Conservation (phyloP, 2,113 vertebrate genomes). For the Rhinopomastus cyanomelas region DNA sequence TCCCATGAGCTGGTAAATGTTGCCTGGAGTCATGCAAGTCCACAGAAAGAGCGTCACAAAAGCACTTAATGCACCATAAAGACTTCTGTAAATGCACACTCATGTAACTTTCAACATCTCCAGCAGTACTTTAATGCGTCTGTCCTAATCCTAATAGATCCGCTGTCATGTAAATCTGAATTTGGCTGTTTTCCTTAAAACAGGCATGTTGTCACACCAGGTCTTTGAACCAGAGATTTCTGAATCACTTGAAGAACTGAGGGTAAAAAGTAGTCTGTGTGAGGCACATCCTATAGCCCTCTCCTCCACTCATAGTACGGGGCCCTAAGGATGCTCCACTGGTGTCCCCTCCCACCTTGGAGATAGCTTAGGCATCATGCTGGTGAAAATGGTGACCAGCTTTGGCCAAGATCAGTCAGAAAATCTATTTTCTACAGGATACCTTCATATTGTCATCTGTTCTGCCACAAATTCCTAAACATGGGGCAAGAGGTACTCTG, state of each 20-base stretch:
- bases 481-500: fast-evolving
- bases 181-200: neutral
- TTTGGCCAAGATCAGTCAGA: neutral
- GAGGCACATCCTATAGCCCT: neutral
- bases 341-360: neutral
- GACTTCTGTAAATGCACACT: neutral
- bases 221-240: too few relatives aligned
- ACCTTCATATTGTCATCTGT: neutral
- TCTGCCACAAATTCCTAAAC: neutral
- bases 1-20: neutral
- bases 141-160: neutral
- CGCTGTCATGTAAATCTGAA: neutral
- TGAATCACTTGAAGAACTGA: neutral
- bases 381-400: neutral
- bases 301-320: neutral
- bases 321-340: neutral
- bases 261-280: neutral
- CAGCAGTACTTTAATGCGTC: neutral
- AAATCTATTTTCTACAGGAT: neutral
- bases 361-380: neutral
- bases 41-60: neutral
- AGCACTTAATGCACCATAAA: neutral
- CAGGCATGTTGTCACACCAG: too few relatives aligned
- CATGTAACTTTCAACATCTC: neutral
- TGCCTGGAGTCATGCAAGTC: neutral